Percentiles rank a stretch among this genome's conserved stretches.
These are phyloP conservation scores for Temnothorax ravouxi DNA, from an alignment of 2,888 invertebrate genomes.

Conservation along the genomic window DNA sequence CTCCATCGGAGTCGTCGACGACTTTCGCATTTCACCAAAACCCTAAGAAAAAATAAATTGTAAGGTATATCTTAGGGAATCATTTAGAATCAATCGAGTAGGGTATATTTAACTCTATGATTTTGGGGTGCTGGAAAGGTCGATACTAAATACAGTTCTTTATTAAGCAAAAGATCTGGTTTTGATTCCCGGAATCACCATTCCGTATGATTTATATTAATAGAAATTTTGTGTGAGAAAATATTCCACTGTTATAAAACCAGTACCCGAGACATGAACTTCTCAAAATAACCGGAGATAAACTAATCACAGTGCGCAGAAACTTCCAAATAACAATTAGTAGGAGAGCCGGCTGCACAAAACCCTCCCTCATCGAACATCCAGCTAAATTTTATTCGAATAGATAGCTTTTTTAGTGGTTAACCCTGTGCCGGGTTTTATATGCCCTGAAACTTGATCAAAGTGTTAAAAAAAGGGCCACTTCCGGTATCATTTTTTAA, in stretches of 20 bases:
- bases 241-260: background rate
- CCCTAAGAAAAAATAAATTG: conserved; percentile 87
- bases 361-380: no score
- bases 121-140: background rate
- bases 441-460: no score
- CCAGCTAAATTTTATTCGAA: no score
- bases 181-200: no score
- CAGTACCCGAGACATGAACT: background rate
- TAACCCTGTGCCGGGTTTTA: no score
- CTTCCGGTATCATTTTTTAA: no score
- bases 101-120: background rate
- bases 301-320: background rate
- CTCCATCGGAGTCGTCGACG: conserved; percentile 95
- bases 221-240: background rate
- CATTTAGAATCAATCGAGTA: background rate
- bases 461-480: no score
- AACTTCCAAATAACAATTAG: background rate
- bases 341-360: no score
- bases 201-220: background rate
- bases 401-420: no score
- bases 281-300: background rate
- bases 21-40: conserved; percentile 95
- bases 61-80: background rate
- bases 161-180: background rate
- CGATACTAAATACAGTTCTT: background rate